These are phyloP conservation scores for Pseudochirops cupreus DNA, from an alignment of 2,797 vertebrate genomes.

Conservation along the genomic window DNA sequence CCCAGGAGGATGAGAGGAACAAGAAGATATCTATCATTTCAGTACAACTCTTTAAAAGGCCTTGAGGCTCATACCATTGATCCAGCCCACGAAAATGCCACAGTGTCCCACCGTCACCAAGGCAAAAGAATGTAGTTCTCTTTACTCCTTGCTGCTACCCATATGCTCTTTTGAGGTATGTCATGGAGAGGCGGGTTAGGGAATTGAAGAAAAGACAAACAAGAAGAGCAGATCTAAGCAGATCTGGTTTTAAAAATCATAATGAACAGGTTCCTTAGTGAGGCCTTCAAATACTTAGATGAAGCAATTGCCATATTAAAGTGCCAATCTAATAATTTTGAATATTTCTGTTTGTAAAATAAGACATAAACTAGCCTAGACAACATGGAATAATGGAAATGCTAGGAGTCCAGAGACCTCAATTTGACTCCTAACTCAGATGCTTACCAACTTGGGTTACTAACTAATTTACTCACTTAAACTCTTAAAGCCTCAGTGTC, in stretches of 20 bases:
- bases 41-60: neutral
- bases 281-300: neutral
- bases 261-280: neutral
- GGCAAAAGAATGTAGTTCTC: neutral
- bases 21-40: neutral
- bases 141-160: neutral
- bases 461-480: neutral
- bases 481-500: neutral
- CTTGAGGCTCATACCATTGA: neutral
- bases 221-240: neutral
- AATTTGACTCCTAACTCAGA: neutral
- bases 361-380: neutral
- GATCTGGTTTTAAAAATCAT: neutral
- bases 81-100: neutral
- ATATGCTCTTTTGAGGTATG: neutral
- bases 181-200: neutral
- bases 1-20: neutral
- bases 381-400: neutral
- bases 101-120: neutral
- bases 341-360: neutral
- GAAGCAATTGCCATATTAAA: neutral
- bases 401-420: neutral
- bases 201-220: neutral
- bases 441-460: neutral
- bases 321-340: neutral